Conservation (phyloP, 2,797 vertebrate genomes). For the Parotocinclus haroldoi region DNA sequence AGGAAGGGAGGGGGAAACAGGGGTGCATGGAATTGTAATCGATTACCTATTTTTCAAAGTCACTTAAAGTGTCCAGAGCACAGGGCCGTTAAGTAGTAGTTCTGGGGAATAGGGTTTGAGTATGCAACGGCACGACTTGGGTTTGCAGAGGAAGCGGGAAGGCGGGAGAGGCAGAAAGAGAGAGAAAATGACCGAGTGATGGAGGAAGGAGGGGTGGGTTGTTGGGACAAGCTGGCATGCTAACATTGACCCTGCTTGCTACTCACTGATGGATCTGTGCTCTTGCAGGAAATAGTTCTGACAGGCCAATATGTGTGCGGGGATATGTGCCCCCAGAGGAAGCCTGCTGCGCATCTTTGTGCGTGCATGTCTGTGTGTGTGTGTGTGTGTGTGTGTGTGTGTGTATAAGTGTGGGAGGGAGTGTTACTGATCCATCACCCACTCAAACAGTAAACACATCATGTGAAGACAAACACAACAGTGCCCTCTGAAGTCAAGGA, state of each 20-base stretch:
- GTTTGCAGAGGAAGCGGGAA: conserved; percentile 40
- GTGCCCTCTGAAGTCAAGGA: conserved; percentile 71
- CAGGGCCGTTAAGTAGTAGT: conserved; percentile 76
- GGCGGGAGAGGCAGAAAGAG: conserved; percentile 5
- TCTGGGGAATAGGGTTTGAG: conserved; percentile 66
- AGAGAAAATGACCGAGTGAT: not conserved
- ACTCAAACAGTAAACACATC: conserved; percentile 56
- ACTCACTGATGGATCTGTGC: conserved; percentile 78
- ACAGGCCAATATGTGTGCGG: conserved; percentile 80
- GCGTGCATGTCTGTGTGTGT: conserved; percentile 31
- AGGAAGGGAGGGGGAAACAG: conserved; percentile 48
- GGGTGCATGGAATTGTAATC: conserved; percentile 80
- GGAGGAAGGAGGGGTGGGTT: conserved; percentile 16
- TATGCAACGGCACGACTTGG: conserved; percentile 82
- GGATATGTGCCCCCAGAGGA: conserved; percentile 64
- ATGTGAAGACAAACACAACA: conserved; percentile 59
- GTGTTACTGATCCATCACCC: conserved; percentile 61
- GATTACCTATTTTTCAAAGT: conserved; percentile 95
- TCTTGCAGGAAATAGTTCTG: conserved; percentile 81
- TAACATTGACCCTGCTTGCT: conserved; percentile 76
- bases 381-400: conserved; percentile 33
- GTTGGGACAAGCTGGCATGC: conserved; percentile 60
- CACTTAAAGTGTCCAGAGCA: conserved; percentile 83
- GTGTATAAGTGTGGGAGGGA: conserved; percentile 39
- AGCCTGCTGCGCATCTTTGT: conserved; percentile 27